phyloP scores from a whole-genome alignment of 2,113 vertebrate species.

The Stegostoma tigrinum region DNA sequence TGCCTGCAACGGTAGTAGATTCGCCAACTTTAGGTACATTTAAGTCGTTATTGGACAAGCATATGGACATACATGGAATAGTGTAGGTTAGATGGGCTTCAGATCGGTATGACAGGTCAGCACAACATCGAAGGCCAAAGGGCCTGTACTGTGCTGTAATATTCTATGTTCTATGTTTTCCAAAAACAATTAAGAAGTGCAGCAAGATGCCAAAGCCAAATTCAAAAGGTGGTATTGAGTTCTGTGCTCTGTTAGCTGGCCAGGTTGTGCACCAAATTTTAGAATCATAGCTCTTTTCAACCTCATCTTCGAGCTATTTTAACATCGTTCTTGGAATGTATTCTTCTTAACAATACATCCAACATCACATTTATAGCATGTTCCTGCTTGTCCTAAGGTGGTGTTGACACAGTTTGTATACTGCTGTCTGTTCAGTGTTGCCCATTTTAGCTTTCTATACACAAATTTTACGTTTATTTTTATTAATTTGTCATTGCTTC shows the following conservation, averaged over 20 bases:
- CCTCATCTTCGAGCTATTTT: neutral
- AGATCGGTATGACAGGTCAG: no score
- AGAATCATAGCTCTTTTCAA: neutral
- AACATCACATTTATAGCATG: neutral
- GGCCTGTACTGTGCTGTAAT: no score
- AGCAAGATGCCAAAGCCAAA: neutral
- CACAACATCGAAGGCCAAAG: no score
- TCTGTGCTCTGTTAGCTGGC: neutral
- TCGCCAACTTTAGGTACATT: no score
- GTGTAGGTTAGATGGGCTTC: no score
- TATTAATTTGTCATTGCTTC: neutral
- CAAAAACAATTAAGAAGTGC: neutral
- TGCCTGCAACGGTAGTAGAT: no score
- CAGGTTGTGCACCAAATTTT: neutral
- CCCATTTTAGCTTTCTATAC: neutral
- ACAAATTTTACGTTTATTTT: neutral
- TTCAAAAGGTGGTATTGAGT: neutral
- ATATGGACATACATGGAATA: no score
- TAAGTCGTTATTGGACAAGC: no score
- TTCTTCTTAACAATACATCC: neutral
- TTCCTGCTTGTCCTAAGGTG: neutral
- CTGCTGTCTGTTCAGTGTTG: neutral
- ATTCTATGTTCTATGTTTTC: no score
- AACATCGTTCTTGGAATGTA: neutral
- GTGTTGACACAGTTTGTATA: neutral